phyloP scores from a whole-genome alignment of 2,797 vertebrate species.

The Clarias platycephalus region DNA sequence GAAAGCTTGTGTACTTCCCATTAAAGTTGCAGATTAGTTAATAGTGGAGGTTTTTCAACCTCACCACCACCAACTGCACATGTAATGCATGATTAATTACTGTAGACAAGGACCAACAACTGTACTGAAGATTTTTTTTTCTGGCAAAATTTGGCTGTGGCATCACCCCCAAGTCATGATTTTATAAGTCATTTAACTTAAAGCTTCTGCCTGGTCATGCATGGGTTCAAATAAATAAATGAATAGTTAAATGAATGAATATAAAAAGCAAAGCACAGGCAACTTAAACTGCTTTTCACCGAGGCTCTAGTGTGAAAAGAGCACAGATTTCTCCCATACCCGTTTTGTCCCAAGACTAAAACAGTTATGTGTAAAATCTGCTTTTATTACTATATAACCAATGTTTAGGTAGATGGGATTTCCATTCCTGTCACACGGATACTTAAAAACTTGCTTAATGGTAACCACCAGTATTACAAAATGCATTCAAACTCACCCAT shows the following conservation, averaged over 20 bases:
- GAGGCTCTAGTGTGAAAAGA: not conserved
- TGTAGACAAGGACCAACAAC: not conserved
- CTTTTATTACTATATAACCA: not conserved
- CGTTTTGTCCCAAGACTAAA: not conserved
- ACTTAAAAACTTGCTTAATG: not conserved
- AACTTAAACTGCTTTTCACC: not conserved
- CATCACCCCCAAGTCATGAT: too few relatives aligned
- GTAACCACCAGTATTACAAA: not conserved
- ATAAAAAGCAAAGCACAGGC: not conserved
- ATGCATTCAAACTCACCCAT: conserved; percentile 80
- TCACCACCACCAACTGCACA: not conserved
- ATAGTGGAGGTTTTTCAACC: not conserved
- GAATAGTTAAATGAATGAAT: too few relatives aligned
- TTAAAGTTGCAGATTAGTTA: not conserved
- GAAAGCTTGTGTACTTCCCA: not conserved
- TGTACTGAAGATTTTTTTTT: not conserved
- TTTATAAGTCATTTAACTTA: not conserved
- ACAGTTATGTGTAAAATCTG: not conserved
- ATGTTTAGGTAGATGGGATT: not conserved
- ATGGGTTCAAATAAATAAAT: not conserved
- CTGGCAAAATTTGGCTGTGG: too few relatives aligned
- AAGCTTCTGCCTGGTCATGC: not conserved
- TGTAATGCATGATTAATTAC: not conserved
- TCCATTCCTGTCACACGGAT: not conserved
- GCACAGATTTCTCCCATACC: not conserved